phyloP scores from a whole-genome alignment of 2,113 vertebrate genomes.

The Struthio camelus region DNA sequence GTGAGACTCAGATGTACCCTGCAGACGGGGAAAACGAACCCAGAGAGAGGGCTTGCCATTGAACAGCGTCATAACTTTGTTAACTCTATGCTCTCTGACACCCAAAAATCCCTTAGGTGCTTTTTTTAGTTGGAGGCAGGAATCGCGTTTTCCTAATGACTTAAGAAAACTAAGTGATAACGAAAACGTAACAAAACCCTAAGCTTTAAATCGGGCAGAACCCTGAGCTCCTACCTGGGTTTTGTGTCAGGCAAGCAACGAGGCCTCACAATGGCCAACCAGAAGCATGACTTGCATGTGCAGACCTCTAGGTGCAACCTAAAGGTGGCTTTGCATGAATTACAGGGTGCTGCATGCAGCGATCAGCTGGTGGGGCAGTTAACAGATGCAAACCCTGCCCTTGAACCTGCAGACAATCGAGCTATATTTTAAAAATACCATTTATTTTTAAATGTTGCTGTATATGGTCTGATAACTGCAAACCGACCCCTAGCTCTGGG shows the following conservation, averaged over 20 bases:
- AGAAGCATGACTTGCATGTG: accelerated
- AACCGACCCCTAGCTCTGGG: background rate
- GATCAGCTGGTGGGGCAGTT: background rate
- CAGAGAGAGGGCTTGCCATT: background rate
- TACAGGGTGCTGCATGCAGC: accelerated
- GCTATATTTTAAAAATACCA: background rate
- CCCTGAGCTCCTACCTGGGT: background rate
- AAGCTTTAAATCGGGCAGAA: background rate
- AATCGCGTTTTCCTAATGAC: background rate
- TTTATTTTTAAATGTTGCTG: background rate
- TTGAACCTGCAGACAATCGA: background rate
- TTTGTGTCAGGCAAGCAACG: accelerated
- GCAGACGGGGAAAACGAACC: background rate
- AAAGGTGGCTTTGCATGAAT: background rate
- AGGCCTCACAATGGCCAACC: background rate
- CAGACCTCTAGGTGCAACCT: accelerated
- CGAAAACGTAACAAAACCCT: background rate
- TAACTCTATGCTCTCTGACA: background rate
- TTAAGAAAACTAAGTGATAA: background rate
- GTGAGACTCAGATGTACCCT: background rate
- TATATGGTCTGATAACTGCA: background rate
- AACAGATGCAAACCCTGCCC: background rate
- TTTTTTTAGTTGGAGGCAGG: background rate
- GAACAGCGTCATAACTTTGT: background rate
- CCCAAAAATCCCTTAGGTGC: background rate